A percentile compares a stretch with the other conserved stretches of the same genome.
Evolutionary conservation across 2,888 invertebrate genomes (phyloP).

Genomic region (Tortricodes alternella): DNA sequence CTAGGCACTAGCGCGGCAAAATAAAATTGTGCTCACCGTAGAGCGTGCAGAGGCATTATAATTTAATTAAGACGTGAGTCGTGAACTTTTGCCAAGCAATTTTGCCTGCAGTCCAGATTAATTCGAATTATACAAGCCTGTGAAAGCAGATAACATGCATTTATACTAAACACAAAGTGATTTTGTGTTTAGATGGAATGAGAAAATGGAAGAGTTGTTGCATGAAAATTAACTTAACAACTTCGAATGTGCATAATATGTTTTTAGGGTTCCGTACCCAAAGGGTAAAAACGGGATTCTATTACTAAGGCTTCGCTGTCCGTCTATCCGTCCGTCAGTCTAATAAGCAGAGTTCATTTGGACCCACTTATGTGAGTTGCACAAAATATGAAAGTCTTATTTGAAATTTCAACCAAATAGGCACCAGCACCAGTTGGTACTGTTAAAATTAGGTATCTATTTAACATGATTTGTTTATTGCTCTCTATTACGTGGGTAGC

Average conservation of each 20-base stretch:
- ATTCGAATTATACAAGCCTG: slow-evolving; percentile 25
- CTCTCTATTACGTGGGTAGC: background rate
- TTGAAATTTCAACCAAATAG: too few species aligned
- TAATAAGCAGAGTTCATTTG: too few species aligned
- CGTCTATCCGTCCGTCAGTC: too few species aligned
- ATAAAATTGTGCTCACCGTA: slow-evolving; percentile 1
- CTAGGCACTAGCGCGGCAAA: background rate
- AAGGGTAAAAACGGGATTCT: too few species aligned
- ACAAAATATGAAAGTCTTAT: too few species aligned
- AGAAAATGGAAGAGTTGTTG: background rate
- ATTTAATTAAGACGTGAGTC: slow-evolving; percentile 23
- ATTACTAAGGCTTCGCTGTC: too few species aligned
- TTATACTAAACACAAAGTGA: background rate
- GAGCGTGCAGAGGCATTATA: slow-evolving; percentile 20
- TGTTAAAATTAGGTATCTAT: background rate
- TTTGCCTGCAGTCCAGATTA: slow-evolving; percentile 24
- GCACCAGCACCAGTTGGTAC: too few species aligned
- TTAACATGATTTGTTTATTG: background rate
- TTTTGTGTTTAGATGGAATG: background rate
- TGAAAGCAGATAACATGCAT: slow-evolving; percentile 25
- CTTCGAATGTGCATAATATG: background rate
- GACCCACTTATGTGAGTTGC: too few species aligned
- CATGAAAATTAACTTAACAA: background rate
- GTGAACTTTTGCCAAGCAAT: slow-evolving; percentile 26
- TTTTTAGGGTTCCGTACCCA: background rate